These are phyloP conservation scores for Philereme vetulata DNA, from an alignment of 2,888 invertebrate genomes.

Conservation along the genomic window DNA sequence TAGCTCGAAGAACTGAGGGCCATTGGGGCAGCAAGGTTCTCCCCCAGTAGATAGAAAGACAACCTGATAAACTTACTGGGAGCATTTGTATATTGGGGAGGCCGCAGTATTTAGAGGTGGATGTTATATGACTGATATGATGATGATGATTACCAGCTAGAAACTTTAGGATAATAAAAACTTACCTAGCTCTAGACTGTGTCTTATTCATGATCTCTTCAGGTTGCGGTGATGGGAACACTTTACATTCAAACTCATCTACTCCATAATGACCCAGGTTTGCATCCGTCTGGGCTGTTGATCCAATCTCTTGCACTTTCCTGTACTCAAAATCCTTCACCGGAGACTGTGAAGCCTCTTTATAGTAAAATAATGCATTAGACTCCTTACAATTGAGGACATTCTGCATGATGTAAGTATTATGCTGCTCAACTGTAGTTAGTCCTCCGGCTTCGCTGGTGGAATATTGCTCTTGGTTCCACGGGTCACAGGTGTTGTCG, in stretches of 20 bases:
- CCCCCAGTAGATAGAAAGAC: no score
- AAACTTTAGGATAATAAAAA: no score
- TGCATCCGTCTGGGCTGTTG: constrained; percentile 38
- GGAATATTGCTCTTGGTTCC: no score
- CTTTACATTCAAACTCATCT: constrained; percentile 66
- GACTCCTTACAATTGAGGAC: constrained; percentile 61
- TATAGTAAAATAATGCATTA: constrained; percentile 61
- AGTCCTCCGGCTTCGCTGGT: constrained; percentile 50
- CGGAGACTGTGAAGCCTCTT: constrained; percentile 40
- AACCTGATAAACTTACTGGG: no score
- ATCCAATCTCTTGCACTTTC: no score
- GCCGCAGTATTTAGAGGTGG: no score
- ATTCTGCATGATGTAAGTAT: constrained; percentile 70
- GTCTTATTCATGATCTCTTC: constrained; percentile 66
- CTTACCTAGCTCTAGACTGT: no score
- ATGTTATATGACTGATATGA: no score
- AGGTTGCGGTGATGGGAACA: constrained; percentile 62
- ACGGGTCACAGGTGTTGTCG: constrained; percentile 62
- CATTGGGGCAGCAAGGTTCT: no score
- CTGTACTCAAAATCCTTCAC: constrained; percentile 47
- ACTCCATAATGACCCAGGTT: constrained; percentile 56
- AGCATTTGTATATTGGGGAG: no score
- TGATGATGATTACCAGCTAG: no score
- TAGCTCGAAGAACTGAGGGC: no score
- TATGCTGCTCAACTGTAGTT: constrained; percentile 65